Evolutionary conservation across 2,797 vertebrate genomes (phyloP).

Genomic region (Onychomys torridus): DNA sequence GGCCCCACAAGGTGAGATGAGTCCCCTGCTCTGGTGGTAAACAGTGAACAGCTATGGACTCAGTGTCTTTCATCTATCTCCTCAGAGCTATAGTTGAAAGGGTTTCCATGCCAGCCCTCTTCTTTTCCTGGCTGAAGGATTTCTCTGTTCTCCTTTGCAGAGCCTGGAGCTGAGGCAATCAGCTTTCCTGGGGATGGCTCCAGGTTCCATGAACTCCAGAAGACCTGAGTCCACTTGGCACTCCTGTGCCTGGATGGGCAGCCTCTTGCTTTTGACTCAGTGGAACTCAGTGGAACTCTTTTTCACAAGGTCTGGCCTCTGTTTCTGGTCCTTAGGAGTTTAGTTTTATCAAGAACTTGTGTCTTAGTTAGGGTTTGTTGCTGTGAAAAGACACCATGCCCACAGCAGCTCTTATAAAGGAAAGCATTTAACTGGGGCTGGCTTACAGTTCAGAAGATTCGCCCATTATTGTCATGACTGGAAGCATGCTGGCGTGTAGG

Average conservation of each 20-base stretch:
- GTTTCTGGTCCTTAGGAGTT: not conserved
- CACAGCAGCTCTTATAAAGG: not conserved
- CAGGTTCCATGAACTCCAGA: accelerated
- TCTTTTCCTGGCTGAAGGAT: not conserved
- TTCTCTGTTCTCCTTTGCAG: not conserved
- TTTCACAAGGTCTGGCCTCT: no score
- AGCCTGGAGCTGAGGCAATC: not conserved
- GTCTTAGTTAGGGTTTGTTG: not conserved
- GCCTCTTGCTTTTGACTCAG: not conserved
- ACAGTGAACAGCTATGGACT: not conserved
- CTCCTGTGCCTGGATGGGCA: accelerated
- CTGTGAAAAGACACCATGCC: not conserved
- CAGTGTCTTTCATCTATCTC: not conserved
- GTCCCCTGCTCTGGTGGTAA: not conserved
- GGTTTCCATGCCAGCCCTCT: accelerated
- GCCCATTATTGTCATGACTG: no score
- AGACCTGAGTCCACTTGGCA: not conserved
- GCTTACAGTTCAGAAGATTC: not conserved
- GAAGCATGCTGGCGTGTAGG: not conserved
- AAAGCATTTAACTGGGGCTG: not conserved
- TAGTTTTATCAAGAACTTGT: not conserved
- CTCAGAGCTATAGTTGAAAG: accelerated
- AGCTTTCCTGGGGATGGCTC: no score
- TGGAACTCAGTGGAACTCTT: not conserved
- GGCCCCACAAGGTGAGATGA: not conserved